Conservation (phyloP, 2,797 vertebrate genomes). For the Pelodytes ibericus region DNA sequence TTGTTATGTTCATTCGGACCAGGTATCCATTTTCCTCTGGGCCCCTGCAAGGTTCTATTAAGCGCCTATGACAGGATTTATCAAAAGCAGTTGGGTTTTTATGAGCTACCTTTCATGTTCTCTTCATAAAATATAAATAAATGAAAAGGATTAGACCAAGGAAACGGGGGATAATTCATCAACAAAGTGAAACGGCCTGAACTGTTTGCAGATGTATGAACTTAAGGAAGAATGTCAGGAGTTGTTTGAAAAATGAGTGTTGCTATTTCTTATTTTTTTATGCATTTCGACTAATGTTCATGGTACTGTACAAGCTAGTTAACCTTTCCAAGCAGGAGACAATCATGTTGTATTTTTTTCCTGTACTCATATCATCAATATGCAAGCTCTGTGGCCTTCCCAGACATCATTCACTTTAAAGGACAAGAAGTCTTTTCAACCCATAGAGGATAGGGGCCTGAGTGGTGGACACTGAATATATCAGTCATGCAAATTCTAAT, state of each 20-base stretch:
- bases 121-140: conserved; percentile 82
- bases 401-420: no score
- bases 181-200: conserved; percentile 66
- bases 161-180: conserved; percentile 80
- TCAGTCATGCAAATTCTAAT: no score
- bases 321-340: conserved; percentile 41
- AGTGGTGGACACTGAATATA: no score
- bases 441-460: no score
- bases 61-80: conserved; percentile 83
- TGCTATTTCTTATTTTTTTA: conserved; percentile 40
- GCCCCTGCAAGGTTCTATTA: conserved; percentile 75
- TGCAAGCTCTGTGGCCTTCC: no score
- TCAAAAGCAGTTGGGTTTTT: conserved; percentile 82
- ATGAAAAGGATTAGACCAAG: conserved; percentile 83
- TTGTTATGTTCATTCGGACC: conserved; percentile 69
- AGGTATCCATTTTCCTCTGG: conserved; percentile 75
- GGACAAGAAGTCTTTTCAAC: no score
- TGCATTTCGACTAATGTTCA: conserved; percentile 12
- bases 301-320: conserved; percentile 34
- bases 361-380: no score
- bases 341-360: conserved; percentile 8
- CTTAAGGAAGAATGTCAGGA: conserved; percentile 60
- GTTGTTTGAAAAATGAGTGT: conserved; percentile 43
- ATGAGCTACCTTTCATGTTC: conserved; percentile 80
- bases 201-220: conserved; percentile 74